A percentile compares a stretch with the other conserved stretches of the same genome.
These are phyloP conservation scores for Clusia tigrina DNA, from an alignment of 2,888 invertebrate genomes.

Conservation along the genomic window DNA sequence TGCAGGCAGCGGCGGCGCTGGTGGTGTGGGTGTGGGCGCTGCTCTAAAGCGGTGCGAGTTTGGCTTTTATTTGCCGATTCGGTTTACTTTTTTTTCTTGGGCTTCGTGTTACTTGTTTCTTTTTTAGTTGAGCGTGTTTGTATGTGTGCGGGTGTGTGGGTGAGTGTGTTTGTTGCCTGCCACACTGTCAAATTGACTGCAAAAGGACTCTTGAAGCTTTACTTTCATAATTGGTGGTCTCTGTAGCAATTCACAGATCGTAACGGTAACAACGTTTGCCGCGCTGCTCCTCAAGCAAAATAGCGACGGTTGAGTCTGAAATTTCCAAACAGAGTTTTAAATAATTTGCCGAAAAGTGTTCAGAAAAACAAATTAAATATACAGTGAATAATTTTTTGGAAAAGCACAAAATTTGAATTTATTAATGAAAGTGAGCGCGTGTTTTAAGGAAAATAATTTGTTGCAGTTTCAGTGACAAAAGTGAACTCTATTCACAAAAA, in stretches of 20 bases:
- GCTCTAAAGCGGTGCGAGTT: conserved; percentile 37
- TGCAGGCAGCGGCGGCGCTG: conserved; percentile 17
- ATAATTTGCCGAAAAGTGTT: background rate
- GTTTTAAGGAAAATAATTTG: background rate
- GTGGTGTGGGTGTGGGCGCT: conserved; percentile 25
- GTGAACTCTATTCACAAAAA: too few relatives aligned
- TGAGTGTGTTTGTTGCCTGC: conserved; percentile 10
- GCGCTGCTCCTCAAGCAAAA: conserved; percentile 41
- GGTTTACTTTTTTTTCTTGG: conserved; percentile 1
- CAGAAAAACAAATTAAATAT: background rate
- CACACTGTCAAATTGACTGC: conserved; percentile 57
- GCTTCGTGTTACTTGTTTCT: conserved; percentile 26
- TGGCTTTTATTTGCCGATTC: conserved; percentile 49
- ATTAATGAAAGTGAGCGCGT: too few relatives aligned
- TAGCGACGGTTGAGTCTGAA: conserved; percentile 19
- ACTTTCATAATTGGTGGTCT: conserved; percentile 60
- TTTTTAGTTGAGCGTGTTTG: conserved; percentile 16
- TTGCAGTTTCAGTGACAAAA: background rate
- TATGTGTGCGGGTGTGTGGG: conserved; percentile 20
- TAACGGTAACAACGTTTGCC: conserved; percentile 52
- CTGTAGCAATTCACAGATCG: conserved; percentile 56
- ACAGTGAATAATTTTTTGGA: background rate
- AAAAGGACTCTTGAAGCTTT: conserved; percentile 59
- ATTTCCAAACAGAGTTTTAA: background rate
- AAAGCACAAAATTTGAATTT: too few relatives aligned